These are phyloP conservation scores for honey bee (Apis mellifera) DNA, from an alignment of 1,140 invertebrate genomes.

Conservation along the genomic window DNA sequence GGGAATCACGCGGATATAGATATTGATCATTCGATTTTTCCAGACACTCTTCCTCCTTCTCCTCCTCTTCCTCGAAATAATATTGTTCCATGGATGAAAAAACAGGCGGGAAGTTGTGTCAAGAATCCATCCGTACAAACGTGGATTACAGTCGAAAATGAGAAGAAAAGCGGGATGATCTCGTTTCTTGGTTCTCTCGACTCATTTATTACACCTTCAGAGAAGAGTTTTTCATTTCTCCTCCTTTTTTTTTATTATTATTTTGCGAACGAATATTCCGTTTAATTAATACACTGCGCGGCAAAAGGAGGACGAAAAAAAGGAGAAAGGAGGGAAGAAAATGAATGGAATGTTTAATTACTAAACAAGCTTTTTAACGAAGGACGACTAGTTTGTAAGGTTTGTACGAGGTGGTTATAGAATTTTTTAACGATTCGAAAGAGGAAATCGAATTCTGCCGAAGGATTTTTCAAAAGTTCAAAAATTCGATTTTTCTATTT, in stretches of 20 bases:
- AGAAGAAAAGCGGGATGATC: neutral
- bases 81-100: slow-evolving; percentile 31
- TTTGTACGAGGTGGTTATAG: no score
- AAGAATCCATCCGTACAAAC: slow-evolving; percentile 11
- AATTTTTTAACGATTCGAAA: neutral
- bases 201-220: neutral
- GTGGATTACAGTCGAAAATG: neutral
- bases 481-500: no score
- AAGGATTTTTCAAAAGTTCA: no score
- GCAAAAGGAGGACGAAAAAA: neutral
- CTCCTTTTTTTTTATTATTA: neutral
- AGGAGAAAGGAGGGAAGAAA: neutral
- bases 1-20: slow-evolving; percentile 45
- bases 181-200: slow-evolving; percentile 3
- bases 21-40: slow-evolving; percentile 60
- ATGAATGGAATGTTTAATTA: slow-evolving; percentile 41
- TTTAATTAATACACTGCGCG: slow-evolving; percentile 28
- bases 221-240: neutral
- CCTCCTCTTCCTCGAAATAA: slow-evolving; percentile 3
- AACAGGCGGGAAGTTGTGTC: slow-evolving; percentile 13
- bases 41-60: neutral
- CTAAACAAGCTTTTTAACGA: slow-evolving; percentile 27
- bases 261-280: slow-evolving; percentile 15
- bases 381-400: neutral
- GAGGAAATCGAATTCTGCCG: no score